Evolutionary conservation across 2,888 invertebrate species (phyloP).

Genomic region (Deilephila porcellus): DNA sequence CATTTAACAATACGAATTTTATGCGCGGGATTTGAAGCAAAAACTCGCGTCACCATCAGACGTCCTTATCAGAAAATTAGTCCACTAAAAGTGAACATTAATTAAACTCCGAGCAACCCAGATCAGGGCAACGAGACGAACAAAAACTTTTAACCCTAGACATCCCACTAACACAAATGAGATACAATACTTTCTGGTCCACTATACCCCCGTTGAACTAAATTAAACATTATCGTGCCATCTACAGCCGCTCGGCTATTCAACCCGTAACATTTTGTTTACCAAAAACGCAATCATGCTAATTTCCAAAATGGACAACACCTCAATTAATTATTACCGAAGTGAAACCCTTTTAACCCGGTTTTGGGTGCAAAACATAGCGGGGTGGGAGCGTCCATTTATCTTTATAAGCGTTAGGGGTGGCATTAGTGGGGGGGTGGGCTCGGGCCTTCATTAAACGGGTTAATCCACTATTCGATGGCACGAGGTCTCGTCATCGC

Average conservation of each 20-base stretch:
- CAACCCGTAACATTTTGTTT: conserved; percentile 29
- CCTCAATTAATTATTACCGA: conserved; percentile 75
- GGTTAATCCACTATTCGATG: conserved; percentile 53
- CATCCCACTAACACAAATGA: conserved; percentile 15
- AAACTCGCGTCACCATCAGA: conserved; percentile 1
- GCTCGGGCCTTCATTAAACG: conserved; percentile 59
- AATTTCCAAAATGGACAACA: conserved; percentile 62
- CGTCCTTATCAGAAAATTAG: conserved; percentile 13
- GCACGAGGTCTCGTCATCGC: conserved; percentile 21
- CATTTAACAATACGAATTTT: too few species aligned
- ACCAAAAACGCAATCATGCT: conserved; percentile 60
- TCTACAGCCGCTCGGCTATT: conserved; percentile 8
- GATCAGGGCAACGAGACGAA: conserved; percentile 1
- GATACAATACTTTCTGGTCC: conserved; percentile 22
- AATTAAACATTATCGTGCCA: conserved; percentile 26
- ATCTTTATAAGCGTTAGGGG: conserved; percentile 57
- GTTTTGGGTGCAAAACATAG: conserved; percentile 60
- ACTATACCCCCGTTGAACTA: conserved; percentile 2
- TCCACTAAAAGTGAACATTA: conserved; percentile 8
- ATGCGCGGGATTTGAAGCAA: background rate
- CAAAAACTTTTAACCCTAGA: conserved; percentile 18
- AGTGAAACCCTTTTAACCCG: conserved; percentile 74
- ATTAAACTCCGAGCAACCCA: conserved; percentile 7
- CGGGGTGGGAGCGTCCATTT: conserved; percentile 67
- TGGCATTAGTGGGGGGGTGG: conserved; percentile 38